Base-by-base conservation (phyloP, 2,888 invertebrate species). In the Macaria notata region DNA sequence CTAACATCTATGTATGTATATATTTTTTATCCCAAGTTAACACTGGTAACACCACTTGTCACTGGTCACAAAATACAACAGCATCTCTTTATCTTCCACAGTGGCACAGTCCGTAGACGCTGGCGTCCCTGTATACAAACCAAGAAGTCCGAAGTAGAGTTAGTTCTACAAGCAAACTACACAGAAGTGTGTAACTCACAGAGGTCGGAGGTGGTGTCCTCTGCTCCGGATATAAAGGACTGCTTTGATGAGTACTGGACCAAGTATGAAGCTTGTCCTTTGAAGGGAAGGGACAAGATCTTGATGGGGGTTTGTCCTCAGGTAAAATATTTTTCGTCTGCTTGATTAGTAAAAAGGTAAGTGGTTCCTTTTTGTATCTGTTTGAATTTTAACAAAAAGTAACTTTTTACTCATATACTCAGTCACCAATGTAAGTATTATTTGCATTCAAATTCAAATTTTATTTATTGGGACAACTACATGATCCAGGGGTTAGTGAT, bases 251-350 rank as follows among this genome's bases (percentile, higher is more conserved):
- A 92, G 46, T 98, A 95, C 84, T 98, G 97, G 97, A 73, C 88
- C 1, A 92, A 92, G 50, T 93, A 95, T 80, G 78, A 87, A 58
- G 78, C 90, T 31, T 88, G 93, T 61, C 95, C 95, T 0, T 83
- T 98, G 63, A 91, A 92, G 59, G 97, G 95, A 0, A 92, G 98
- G 63, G 95, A 98, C 82, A 91, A 93, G 62, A 96, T 98, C 68
- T 78, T 98, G 43, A 92, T 94, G 56, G 95, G 96, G 51, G 94
- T 98, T 63, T 97, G 96, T 83, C 96, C 98, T n/a, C 94, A 96
- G 90, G 95, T 50, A 30, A 47, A 3, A 38, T 38, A 38, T 38
- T 38, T 5, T 38, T 38, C 38, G 3, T 38, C 19, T 19, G 19
- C 38, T 38, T 38, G 38, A 3, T 38, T 38, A 7, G 19, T 19